Base-by-base conservation (phyloP, 2,888 invertebrate genomes). In the Synergus japonicus region DNA sequence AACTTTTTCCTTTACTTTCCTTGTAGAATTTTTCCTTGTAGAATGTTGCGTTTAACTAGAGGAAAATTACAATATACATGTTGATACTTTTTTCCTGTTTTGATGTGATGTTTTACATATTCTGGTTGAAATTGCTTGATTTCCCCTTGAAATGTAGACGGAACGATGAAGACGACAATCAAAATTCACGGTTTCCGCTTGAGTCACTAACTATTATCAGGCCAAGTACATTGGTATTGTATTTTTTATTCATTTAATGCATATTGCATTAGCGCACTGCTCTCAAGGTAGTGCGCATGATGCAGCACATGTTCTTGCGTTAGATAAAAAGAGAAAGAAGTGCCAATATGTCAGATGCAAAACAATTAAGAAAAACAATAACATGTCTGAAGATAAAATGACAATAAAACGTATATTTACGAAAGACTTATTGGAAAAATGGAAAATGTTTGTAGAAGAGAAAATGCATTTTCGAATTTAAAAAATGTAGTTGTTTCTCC, bases 161-260 rank as follows among this genome's bases (percentile, higher is more conserved):
- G 22, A 22, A 18, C 22, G 60, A 12, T 60, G 22, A 22, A 60
- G 22, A 60, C 60, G 22, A 10, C 22, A 10, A 10, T 60, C 22
- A 60, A 60, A 60, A 43, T 67, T 67, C 67, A 67, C 67, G 41
- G 41, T 67, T 67, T 44, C 41, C 44, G 67, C 41, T 67, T 44
- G 67, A 41, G 67, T 67, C 41, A 67, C 15, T 37, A 44, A 67
- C 41, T 67, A 67, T 67, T 67, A 67, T 15, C 67, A 67, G 67
- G 67, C 67, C 67, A 67, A 67, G 67, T 43, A 67, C 41, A 44
- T n/a, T 44, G 22, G 66, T 66, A 67, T 67, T 67, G 67, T 67
- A 18, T 67, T 44, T 66, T 67, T 60, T 64, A 13, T 64, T n/a
- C 41, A 41, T 67, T 67, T 44, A 67, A 67, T 67, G 67, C 67